Base-by-base conservation (phyloP, 1,140 invertebrate species). In the Philopotamus ludificatus region DNA sequence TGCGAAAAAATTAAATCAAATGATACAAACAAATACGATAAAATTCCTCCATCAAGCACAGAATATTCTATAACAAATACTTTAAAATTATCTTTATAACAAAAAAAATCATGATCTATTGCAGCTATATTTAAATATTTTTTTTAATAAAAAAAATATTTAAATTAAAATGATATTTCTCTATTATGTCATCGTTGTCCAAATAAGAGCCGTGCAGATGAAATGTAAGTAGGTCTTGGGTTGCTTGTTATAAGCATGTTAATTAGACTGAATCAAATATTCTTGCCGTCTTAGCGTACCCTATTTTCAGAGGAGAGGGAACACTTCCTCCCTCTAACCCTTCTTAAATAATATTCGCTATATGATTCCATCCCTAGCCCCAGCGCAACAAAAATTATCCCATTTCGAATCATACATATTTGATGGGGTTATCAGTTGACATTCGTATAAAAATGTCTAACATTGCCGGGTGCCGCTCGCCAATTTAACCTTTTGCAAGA, bases 231-330 rank as follows among this genome's bases (percentile, higher is more conserved):
- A 66, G 51, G 64, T 70, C 64, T 66, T 70, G 64, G 60, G 68
- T 70, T 70, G 68, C 68, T 70, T 70, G 68, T 67, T 70, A 67
- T 70, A 70, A 70, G 65, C 65, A 70, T 67, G 68, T 70, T 70
- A 70, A 70, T 70, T 70, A 70, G 68, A 62, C 65, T 65, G 68
- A 70, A 70, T 70, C 68, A 70, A 70, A 70, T 67, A 66, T 66
- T 70, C 61, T 65, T 42, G 55, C 57, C 42, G 57, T 57, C 50
- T 61, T 41, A 34, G 21, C 28, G 18, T 16, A 21, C 23, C 63
- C 55, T 21, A 25, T 23, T 55, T 64, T 39, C 55, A 15, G 28
- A 20, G 47, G 44, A 23, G 39, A 39, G 39, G 63, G 39, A 53
- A 61, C 18, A 61, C 10, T 49, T 15, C 25, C 41, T 47, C 42